Evolutionary conservation across 2,888 invertebrate genomes (phyloP).

Genomic region (Drosophila limbata): DNA sequence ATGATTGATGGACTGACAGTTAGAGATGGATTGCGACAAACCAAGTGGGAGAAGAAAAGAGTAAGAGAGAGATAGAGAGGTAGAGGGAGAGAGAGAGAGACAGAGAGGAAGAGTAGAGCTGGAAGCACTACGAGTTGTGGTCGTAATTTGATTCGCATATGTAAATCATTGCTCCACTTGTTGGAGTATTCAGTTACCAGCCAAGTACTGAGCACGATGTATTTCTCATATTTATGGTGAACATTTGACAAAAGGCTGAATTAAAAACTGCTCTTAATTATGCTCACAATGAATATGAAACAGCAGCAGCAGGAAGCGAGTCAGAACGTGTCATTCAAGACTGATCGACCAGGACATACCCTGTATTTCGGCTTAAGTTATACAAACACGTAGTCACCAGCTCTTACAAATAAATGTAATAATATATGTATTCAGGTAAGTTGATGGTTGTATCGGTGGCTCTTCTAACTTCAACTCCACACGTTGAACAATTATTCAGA

Average conservation of each 20-base stretch:
- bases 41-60: background rate
- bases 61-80: too few species aligned
- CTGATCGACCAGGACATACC: background rate
- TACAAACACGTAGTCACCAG: background rate
- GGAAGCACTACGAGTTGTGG: conserved; percentile 40
- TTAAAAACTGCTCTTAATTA: conserved; percentile 60
- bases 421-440: too few species aligned
- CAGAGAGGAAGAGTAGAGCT: conserved; percentile 5
- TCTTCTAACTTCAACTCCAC: background rate
- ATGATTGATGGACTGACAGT: conserved; percentile 62
- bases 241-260: conserved; percentile 51
- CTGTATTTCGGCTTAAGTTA: background rate
- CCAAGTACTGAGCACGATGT: conserved; percentile 29
- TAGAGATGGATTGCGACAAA: conserved; percentile 6
- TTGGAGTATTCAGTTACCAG: conserved; percentile 61
- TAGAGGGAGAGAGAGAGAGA: too few species aligned
- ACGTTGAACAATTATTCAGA: background rate
- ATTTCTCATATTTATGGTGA: conserved; percentile 25
- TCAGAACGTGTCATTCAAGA: background rate
- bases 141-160: conserved; percentile 46
- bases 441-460: background rate
- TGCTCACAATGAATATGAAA: conserved; percentile 56
- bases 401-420: background rate
- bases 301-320: conserved; percentile 20
- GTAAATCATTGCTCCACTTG: conserved; percentile 53